A percentile compares a stretch with the other conserved stretches of the same genome.
Conservation (phyloP, 2,888 invertebrate genomes). For the Rosalia funebris region DNA sequence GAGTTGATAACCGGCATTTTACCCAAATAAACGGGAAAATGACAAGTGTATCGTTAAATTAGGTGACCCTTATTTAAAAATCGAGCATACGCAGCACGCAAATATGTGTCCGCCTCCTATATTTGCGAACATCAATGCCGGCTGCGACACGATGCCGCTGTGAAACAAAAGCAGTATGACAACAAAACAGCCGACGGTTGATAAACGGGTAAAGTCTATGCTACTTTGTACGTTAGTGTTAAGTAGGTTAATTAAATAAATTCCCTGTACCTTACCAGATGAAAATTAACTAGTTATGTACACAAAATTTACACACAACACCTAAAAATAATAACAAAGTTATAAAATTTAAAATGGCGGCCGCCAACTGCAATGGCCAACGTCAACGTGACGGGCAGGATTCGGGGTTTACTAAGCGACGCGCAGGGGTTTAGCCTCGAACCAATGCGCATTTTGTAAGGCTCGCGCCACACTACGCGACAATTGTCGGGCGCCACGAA, state of each 20-base stretch:
- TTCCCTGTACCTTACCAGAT: slow-evolving; percentile 35
- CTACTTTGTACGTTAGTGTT: not conserved
- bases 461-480: slow-evolving; percentile 26
- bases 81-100: not conserved
- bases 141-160: not conserved
- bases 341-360: slow-evolving; percentile 61
- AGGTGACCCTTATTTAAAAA: slow-evolving; percentile 7
- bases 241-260: slow-evolving; percentile 23
- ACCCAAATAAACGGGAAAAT: slow-evolving; percentile 21
- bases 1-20: slow-evolving; percentile 42
- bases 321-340: slow-evolving; percentile 53
- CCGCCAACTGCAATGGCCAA: slow-evolving; percentile 57
- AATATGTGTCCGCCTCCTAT: not conserved
- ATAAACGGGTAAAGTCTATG: not conserved
- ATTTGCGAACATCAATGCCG: not conserved
- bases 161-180: slow-evolving; percentile 26
- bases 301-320: slow-evolving; percentile 52
- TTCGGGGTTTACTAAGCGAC: slow-evolving; percentile 78
- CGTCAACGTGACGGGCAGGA: slow-evolving; percentile 68
- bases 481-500: slow-evolving; percentile 10
- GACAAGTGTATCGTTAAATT: slow-evolving; percentile 28
- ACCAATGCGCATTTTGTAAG: slow-evolving; percentile 49
- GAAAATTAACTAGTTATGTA: slow-evolving; percentile 41
- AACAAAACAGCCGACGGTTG: slow-evolving; percentile 30
- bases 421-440: slow-evolving; percentile 72